A percentile compares a stretch with the other conserved stretches of the same genome.
These are phyloP conservation scores for Pandemis corylana DNA, from an alignment of 2,888 invertebrate species.

Conservation along the genomic window DNA sequence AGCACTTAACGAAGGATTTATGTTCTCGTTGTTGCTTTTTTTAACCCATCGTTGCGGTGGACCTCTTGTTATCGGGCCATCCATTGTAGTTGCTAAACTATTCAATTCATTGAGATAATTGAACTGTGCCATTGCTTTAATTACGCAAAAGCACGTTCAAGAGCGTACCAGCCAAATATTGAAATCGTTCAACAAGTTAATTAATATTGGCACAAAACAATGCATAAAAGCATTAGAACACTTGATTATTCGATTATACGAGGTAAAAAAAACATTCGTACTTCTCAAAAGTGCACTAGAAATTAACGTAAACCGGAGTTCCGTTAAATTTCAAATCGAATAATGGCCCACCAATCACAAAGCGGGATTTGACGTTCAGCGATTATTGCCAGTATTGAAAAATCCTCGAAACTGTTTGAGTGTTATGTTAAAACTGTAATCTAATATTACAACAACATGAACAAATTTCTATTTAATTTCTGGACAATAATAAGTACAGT, in stretches of 20 bases:
- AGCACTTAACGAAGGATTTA: slow-evolving; percentile 75
- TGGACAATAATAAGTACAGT: too few relatives aligned
- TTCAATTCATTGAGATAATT: slow-evolving; percentile 92
- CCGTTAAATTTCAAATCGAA: slow-evolving; percentile 50
- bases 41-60: slow-evolving; percentile 92
- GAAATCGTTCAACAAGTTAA: slow-evolving; percentile 1
- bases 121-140: slow-evolving; percentile 89
- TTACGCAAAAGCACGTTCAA: slow-evolving; percentile 28
- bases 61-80: slow-evolving; percentile 91
- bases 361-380: slow-evolving; percentile 23
- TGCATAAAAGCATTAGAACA: slow-evolving; percentile 28
- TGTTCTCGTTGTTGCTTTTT: slow-evolving; percentile 87
- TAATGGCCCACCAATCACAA: slow-evolving; percentile 8
- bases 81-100: slow-evolving; percentile 88
- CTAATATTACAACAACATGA: neutral
- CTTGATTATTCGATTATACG: slow-evolving; percentile 22
- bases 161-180: neutral
- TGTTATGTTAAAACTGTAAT: neutral
- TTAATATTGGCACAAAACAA: slow-evolving; percentile 13
- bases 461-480: neutral
- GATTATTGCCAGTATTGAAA: slow-evolving; percentile 19
- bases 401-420: neutral
- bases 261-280: slow-evolving; percentile 32
- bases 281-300: slow-evolving; percentile 37
- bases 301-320: slow-evolving; percentile 43